Percentiles rank a stretch among this genome's conserved stretches.
These are phyloP conservation scores for Channa maculata DNA, from an alignment of 2,113 vertebrate genomes.

Conservation along the genomic window DNA sequence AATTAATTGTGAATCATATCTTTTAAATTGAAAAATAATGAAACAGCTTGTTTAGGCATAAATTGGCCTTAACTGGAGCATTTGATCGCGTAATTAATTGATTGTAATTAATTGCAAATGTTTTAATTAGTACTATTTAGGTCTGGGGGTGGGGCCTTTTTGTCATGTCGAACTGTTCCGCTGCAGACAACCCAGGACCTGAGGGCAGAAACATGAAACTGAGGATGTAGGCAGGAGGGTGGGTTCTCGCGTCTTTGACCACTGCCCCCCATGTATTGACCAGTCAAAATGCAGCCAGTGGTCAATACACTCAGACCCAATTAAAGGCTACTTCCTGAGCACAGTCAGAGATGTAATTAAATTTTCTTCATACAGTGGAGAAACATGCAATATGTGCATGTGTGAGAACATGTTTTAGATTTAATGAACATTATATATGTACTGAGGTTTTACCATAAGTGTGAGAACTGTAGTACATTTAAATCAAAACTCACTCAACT, in stretches of 20 bases:
- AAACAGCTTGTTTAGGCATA: not conserved
- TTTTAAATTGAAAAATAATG: not conserved
- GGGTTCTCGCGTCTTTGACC: slow-evolving; percentile 52
- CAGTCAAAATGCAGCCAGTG: slow-evolving; percentile 27
- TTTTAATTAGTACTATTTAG: not conserved
- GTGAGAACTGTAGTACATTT: too few relatives aligned
- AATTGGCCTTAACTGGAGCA: not conserved
- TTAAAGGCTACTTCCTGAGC: slow-evolving; percentile 63
- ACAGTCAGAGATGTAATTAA: slow-evolving; percentile 48
- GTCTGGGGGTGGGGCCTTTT: not conserved
- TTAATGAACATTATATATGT: too few relatives aligned
- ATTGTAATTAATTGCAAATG: not conserved
- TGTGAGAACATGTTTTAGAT: not conserved
- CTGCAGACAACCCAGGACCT: slow-evolving; percentile 17
- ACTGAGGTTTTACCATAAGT: too few relatives aligned
- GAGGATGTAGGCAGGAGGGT: slow-evolving; percentile 26
- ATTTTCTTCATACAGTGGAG: slow-evolving; percentile 57
- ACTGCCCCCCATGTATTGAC: slow-evolving; percentile 55
- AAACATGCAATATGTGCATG: not conserved
- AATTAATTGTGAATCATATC: not conserved
- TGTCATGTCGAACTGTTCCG: not conserved
- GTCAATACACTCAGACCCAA: slow-evolving; percentile 77
- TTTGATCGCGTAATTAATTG: not conserved
- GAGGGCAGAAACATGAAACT: slow-evolving; percentile 33
- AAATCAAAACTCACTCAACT: too few relatives aligned